Conservation (phyloP, 2,888 invertebrate genomes). For the Macrophya annulata region DNA sequence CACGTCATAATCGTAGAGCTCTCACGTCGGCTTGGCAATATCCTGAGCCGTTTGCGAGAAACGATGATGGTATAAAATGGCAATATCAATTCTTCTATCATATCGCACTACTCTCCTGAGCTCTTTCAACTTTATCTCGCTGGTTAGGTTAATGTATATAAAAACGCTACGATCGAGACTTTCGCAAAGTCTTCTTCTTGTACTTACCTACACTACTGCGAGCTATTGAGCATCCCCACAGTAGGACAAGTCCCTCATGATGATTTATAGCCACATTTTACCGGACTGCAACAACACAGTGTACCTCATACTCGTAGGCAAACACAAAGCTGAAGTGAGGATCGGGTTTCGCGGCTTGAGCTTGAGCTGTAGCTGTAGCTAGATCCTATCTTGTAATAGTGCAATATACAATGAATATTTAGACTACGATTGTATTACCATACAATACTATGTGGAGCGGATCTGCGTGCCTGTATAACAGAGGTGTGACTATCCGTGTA, state of each 20-base stretch:
- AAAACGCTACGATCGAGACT: neutral
- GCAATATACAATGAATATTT: slow-evolving; percentile 72
- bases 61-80: neutral
- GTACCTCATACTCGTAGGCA: slow-evolving; percentile 23
- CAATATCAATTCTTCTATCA: slow-evolving; percentile 23
- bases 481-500: slow-evolving; percentile 63
- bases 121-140: neutral
- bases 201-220: neutral
- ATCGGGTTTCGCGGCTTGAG: slow-evolving; percentile 50
- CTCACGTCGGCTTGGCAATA: slow-evolving; percentile 15
- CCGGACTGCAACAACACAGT: neutral
- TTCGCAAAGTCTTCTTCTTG: slow-evolving; percentile 15
- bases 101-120: neutral
- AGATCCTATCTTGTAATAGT: slow-evolving; percentile 66
- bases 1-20: slow-evolving; percentile 42
- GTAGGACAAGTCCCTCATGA: slow-evolving; percentile 44
- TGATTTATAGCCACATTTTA: slow-evolving; percentile 40
- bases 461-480: slow-evolving; percentile 63
- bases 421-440: slow-evolving; percentile 69
- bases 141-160: neutral
- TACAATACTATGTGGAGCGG: slow-evolving; percentile 71
- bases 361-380: slow-evolving; percentile 60
- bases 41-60: neutral
- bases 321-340: slow-evolving; percentile 52
- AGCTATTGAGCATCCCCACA: slow-evolving; percentile 32